Conservation (phyloP, 2,797 vertebrate species). For the Oryzias sinensis region DNA sequence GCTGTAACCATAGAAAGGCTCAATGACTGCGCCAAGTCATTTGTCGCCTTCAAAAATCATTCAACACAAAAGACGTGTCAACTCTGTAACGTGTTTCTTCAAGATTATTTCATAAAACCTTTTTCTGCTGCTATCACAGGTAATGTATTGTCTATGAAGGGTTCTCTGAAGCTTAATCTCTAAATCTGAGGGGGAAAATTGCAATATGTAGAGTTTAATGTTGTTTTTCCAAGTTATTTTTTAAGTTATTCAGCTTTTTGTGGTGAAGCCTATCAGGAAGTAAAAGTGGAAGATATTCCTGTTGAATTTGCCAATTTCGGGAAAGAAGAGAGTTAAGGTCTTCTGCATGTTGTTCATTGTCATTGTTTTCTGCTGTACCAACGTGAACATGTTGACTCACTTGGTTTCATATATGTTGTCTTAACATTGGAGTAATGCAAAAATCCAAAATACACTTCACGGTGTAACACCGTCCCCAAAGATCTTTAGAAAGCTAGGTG, state of each 20-base stretch:
- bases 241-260: slow-evolving; percentile 37
- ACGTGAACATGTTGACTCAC: slow-evolving; percentile 34
- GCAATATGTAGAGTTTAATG: slow-evolving; percentile 56
- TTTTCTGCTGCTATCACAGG: slow-evolving; percentile 57
- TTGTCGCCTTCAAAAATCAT: slow-evolving; percentile 30
- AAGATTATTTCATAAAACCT: slow-evolving; percentile 41
- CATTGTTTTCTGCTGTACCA: slow-evolving; percentile 50
- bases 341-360: slow-evolving; percentile 24
- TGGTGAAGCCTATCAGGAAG: slow-evolving; percentile 34
- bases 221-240: slow-evolving; percentile 44
- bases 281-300: slow-evolving; percentile 40
- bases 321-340: slow-evolving; percentile 45
- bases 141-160: slow-evolving; percentile 47
- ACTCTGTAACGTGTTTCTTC: slow-evolving; percentile 25
- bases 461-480: slow-evolving; percentile 66
- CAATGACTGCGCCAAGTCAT: slow-evolving; percentile 33
- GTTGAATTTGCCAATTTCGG: slow-evolving; percentile 50
- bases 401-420: slow-evolving; percentile 50
- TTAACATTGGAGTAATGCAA: slow-evolving; percentile 63
- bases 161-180: slow-evolving; percentile 20
- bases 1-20: slow-evolving; percentile 49
- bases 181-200: slow-evolving; percentile 42
- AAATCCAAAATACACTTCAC: slow-evolving; percentile 63
- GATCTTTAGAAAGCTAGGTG: slow-evolving; percentile 44
- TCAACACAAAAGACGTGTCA: slow-evolving; percentile 39